A percentile compares a stretch with the other conserved stretches of the same genome.
phyloP scores from a whole-genome alignment of 2,797 vertebrate genomes.

The Clarias laeviceps region DNA sequence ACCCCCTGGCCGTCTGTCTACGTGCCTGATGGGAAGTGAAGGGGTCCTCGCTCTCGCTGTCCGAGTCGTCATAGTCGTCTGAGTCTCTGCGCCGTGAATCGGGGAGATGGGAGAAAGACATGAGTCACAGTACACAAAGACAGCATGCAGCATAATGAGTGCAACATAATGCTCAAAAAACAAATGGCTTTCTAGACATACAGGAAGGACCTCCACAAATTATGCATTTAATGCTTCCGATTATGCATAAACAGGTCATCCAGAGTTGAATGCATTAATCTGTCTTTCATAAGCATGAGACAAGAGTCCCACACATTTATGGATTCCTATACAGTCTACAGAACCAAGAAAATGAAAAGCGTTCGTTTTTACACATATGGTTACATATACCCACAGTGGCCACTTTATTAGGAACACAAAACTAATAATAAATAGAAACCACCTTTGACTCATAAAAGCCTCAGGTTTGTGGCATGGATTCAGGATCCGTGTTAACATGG shows the following conservation, averaged over 20 bases:
- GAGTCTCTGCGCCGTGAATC: conserved; percentile 69
- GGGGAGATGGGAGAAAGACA: conserved; percentile 19
- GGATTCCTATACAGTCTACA: neutral
- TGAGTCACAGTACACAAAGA: conserved; percentile 46
- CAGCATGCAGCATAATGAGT: conserved; percentile 52
- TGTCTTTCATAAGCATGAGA: neutral
- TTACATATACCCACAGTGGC: neutral
- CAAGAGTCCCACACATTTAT: neutral
- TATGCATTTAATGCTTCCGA: neutral
- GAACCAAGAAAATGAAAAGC: neutral
- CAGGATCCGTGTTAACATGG: neutral
- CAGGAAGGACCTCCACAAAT: conserved; percentile 7
- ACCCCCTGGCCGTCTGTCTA: conserved; percentile 83
- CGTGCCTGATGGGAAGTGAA: conserved; percentile 87
- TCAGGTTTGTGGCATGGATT: neutral
- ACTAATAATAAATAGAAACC: neutral
- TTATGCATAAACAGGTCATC: neutral
- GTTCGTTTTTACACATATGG: neutral
- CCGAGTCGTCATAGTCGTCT: conserved; percentile 82
- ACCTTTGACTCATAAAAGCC: neutral
- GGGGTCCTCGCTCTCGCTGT: conserved; percentile 85
- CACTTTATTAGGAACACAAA: conserved; percentile 14
- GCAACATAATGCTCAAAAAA: conserved; percentile 1
- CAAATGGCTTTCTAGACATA: neutral
- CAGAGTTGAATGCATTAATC: neutral